Evolutionary conservation across 2,888 invertebrate species (phyloP).

Genomic region (Vandiemenella viatica): DNA sequence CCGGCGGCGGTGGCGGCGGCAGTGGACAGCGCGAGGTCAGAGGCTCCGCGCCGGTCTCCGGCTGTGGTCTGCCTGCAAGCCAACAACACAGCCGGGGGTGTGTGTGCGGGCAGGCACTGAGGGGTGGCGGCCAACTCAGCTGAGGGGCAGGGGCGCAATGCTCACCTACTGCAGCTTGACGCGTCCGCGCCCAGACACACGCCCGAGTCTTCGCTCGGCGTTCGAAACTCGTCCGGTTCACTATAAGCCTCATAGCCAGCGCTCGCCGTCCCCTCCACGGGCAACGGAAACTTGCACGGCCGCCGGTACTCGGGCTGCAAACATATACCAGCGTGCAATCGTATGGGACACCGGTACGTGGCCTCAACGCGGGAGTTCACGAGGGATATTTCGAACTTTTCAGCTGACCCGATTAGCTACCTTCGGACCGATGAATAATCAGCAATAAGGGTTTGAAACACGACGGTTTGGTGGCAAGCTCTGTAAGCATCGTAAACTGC

Average conservation of each 20-base stretch:
- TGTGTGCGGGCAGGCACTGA: no score
- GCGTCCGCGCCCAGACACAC: constrained; percentile 65
- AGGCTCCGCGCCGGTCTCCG: background rate
- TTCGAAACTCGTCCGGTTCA: constrained; percentile 34
- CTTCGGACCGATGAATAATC: no score
- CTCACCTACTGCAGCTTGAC: constrained; percentile 6
- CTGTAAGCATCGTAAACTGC: no score
- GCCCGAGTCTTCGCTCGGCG: constrained; percentile 89
- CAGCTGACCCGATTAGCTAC: no score
- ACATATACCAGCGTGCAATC: no score
- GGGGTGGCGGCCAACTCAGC: no score
- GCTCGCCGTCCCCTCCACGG: constrained; percentile 11
- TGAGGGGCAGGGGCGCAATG: background rate
- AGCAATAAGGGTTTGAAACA: no score
- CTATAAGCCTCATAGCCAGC: constrained; percentile 12
- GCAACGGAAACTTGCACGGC: constrained; percentile 18
- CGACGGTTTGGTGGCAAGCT: no score
- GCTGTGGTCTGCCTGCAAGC: background rate
- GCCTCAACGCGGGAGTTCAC: no score
- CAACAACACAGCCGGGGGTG: no score
- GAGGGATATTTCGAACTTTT: no score
- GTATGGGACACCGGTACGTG: no score
- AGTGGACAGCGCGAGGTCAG: background rate
- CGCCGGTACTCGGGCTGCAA: constrained; percentile 18
- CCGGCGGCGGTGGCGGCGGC: background rate